phyloP scores from a whole-genome alignment of 2,888 invertebrate species.

The Cephonodes hylas region DNA sequence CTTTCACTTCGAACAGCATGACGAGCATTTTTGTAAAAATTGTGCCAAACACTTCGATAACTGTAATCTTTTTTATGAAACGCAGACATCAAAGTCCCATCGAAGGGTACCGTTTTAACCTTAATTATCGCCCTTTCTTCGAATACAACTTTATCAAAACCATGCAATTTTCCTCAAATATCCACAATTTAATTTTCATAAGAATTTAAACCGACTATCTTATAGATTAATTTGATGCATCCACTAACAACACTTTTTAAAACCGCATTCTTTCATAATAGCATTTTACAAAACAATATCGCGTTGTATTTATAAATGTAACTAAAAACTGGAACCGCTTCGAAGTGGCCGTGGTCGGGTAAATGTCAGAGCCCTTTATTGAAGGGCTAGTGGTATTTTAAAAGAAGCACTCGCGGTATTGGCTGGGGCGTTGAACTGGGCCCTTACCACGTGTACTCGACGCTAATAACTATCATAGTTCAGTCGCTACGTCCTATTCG shows the following conservation, averaged over 20 bases:
- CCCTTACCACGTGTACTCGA: slow-evolving; percentile 22
- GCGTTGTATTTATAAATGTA: not conserved
- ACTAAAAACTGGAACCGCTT: not conserved
- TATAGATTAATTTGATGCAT: not conserved
- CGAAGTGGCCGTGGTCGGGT: not conserved
- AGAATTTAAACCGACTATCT: no score
- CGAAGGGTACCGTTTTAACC: not conserved
- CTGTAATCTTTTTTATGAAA: not conserved
- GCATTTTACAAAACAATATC: not conserved
- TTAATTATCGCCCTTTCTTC: not conserved
- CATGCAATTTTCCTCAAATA: not conserved
- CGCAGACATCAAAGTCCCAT: not conserved
- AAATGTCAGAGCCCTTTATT: slow-evolving; percentile 6
- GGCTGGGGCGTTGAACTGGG: slow-evolving; percentile 20
- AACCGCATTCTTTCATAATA: not conserved
- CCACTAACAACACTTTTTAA: not conserved
- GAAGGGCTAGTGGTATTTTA: not conserved
- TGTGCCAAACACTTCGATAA: not conserved
- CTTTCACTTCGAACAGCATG: not conserved
- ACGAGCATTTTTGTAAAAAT: not conserved
- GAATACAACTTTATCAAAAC: not conserved
- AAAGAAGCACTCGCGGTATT: not conserved
- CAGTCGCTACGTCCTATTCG: not conserved
- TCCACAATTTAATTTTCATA: not conserved
- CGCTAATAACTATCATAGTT: not conserved